Evolutionary conservation across 1,140 invertebrate genomes (phyloP), one percentile per base, ranked within the genome.

Genomic region (Cydia pomonella): DNA sequence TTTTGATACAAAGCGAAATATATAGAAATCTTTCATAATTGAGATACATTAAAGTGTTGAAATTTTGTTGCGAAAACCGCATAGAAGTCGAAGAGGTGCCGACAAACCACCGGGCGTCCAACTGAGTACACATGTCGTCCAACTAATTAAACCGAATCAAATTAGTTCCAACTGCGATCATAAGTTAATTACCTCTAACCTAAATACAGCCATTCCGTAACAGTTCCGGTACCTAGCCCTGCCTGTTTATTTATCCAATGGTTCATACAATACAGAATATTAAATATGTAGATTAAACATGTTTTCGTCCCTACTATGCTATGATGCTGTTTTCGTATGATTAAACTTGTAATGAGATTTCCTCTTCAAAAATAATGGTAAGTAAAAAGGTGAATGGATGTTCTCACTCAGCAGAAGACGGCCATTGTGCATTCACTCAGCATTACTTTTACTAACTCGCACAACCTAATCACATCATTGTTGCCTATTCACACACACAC

Each of bases 1-100:
- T 85, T 84, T 84, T 83, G 81, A 87, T 83, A 80, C 79, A 78
- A 84, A 78, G 82, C 78, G 81, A 82, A 87, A 85, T 82, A 85
- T 80, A 85, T 84, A 83, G 83, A 85, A 84, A 84, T 84, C 77
- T 82, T 80, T 84, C 73, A 83, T 84, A 83, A 83, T 84, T 82
- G 78, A 81, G 77, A 82, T 78, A 83, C 72, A 77, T 77, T 73
- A 77, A 80, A 77, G 79, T 83, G 77, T 66, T 76, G 83, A 78
- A 83, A 83, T 74, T 41, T 72, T 63, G 44, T 82, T 81, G 77
- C 77, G 75, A 84, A 80, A 80, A 79, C 62, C 21, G 41, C 47
- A 75, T 66, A 1, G 29, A 33, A 69, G 27, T 7, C 29, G 27
- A 18, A 59, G 16, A 69, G 64, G n/a, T 69, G 63, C 25, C 23